Evolutionary conservation across 1,140 invertebrate genomes (phyloP), one percentile per base, ranked within the genome.

Genomic region (Zaprionus ghesquierei): DNA sequence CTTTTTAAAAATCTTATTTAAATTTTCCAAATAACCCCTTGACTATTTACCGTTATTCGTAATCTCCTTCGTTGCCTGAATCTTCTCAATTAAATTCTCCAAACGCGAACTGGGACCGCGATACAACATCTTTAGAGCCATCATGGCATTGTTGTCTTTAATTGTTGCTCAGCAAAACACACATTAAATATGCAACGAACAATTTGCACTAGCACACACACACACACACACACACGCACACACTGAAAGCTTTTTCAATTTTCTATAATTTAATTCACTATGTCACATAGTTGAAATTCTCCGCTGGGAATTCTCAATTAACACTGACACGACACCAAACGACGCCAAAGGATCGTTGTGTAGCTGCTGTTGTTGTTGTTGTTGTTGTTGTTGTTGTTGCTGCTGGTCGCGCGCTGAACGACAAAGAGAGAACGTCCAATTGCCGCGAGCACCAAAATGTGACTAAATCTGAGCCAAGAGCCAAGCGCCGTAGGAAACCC

Each of bases 71-170:
- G 95, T 96, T 3, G 95, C 95, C 86, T 97, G 96, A 78, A 97
- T 96, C 92, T 96, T 96, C 87, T 96, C 96, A 75, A 97, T 97
- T 72, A 97, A 93, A 79, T 96, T 94, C 92, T 96, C 96, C 84
- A 97, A 92, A 71, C 95, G 93, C 84, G 95, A 95, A 93, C 96
- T 96, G 91, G 96, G 96, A 66, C 96, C 96, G 89, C 96, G 96
- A 93, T 96, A 96, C 90, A 96, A 93, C 95, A 96, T 96, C 77
- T 89, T 92, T 62, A 91, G 79, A 66, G 87, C 84, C 90, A 84
- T 81, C 89, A 91, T 87, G 89, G 89, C 89, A 82, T 85, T 58
- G 55, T 85, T 58, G 55, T 89, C 59, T 51, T 46, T 27, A 49
- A 46, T 27, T 25, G n/a, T 63, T 53, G 38, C 6, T 69, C 38